These are phyloP conservation scores for Eristalinus aeneus DNA, from an alignment of 2,888 invertebrate genomes.

Conservation along the genomic window DNA sequence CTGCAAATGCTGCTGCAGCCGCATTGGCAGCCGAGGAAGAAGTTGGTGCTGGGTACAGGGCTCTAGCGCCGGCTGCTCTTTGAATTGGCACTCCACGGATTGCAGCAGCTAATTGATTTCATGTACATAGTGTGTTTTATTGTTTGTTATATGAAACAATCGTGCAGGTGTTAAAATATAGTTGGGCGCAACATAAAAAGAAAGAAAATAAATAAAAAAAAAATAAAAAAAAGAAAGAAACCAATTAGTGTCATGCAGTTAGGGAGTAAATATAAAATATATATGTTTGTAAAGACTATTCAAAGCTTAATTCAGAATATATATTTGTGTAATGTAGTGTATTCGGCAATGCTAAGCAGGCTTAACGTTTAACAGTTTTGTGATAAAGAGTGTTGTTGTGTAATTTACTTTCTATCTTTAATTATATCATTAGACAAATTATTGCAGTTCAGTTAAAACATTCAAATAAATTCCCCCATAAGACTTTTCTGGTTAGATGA, in stretches of 20 bases:
- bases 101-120: constrained; percentile 83
- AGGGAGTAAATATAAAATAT: constrained; percentile 70
- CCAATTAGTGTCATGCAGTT: constrained; percentile 77
- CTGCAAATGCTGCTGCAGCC: constrained; percentile 83
- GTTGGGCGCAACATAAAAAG: constrained; percentile 73
- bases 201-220: constrained; percentile 78
- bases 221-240: constrained; percentile 78
- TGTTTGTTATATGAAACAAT: constrained; percentile 58
- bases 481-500: too few species aligned
- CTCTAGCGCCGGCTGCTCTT: constrained; percentile 82
- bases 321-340: background rate
- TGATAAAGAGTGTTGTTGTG: background rate
- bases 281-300: constrained; percentile 48
- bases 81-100: constrained; percentile 92
- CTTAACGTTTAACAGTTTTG: background rate
- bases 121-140: constrained; percentile 39
- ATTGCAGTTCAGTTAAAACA: background rate
- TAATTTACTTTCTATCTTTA: background rate
- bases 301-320: background rate
- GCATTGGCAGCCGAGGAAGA: constrained; percentile 83
- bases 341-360: constrained; percentile 58
- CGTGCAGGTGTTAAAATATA: constrained; percentile 66
- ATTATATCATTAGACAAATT: background rate
- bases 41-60: constrained; percentile 73
- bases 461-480: background rate